Percentiles rank a stretch among this genome's conserved stretches.
Evolutionary conservation across 2,888 invertebrate species (phyloP).

Genomic region (Chymomyza amoena): DNA sequence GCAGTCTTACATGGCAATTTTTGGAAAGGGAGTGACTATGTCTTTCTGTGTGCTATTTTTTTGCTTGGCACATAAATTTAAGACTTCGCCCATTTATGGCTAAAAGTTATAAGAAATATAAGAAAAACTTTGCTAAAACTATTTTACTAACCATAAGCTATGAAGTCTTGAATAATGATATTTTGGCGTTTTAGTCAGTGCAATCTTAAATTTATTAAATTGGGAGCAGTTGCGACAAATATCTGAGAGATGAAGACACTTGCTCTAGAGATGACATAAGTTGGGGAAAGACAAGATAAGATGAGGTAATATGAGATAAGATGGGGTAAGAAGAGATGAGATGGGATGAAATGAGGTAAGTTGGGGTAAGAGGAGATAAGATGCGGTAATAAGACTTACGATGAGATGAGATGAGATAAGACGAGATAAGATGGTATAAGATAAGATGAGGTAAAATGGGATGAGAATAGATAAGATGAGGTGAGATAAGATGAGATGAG

Average conservation of each 20-base stretch:
- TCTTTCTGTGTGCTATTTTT: not conserved
- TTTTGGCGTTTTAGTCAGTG: too few species aligned
- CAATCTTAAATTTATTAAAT: not conserved
- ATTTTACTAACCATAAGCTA: not conserved
- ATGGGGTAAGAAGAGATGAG: too few species aligned
- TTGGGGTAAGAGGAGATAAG: not conserved
- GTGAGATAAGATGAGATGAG: too few species aligned
- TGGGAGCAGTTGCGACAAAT: too few species aligned
- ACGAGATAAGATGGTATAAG: not conserved
- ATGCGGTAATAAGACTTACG: not conserved
- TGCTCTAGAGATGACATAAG: too few species aligned
- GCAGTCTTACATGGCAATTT: not conserved
- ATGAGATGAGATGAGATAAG: not conserved
- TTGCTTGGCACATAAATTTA: not conserved
- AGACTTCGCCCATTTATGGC: not conserved
- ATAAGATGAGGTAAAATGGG: too few species aligned
- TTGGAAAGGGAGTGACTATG: not conserved
- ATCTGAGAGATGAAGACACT: too few species aligned
- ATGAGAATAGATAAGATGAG: too few species aligned
- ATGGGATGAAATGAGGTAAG: too few species aligned
- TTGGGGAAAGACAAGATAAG: too few species aligned
- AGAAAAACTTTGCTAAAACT: not conserved
- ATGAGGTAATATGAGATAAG: too few species aligned
- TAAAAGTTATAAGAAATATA: not conserved
- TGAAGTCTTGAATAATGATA: not conserved